Percentiles rank a stretch among this genome's conserved stretches.
These are phyloP conservation scores for Eilema sororculum DNA, from an alignment of 2,888 invertebrate species.

Conservation along the genomic window DNA sequence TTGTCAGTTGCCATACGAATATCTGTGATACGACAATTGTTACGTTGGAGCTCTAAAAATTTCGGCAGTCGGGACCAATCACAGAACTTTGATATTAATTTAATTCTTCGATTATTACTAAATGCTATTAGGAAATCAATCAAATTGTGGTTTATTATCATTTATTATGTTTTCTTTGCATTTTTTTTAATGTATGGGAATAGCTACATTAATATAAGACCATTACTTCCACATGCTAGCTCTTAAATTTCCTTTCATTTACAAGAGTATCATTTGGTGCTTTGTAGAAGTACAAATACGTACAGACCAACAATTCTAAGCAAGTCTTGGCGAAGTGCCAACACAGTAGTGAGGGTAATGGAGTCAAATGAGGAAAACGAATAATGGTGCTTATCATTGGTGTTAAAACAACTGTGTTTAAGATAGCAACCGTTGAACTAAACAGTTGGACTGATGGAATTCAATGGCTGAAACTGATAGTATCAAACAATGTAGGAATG, in stretches of 20 bases:
- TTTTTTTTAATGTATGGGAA: no score
- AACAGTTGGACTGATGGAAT: neutral
- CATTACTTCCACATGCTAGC: no score
- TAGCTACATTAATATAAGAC: no score
- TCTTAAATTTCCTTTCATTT: neutral
- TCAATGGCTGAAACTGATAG: neutral
- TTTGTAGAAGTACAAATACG: neutral
- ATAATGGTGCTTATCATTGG: neutral
- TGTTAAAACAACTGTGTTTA: constrained; percentile 1
- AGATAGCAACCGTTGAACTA: neutral
- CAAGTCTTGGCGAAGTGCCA: constrained; percentile 38
- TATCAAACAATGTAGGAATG: neutral
- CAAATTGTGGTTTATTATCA: no score
- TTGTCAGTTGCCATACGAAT: no score
- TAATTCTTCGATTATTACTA: no score
- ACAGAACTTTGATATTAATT: no score
- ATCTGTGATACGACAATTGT: no score
- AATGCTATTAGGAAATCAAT: no score
- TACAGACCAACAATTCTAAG: neutral
- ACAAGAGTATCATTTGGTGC: neutral
- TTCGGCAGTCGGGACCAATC: no score
- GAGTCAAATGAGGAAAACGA: constrained; percentile 28
- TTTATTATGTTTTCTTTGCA: no score
- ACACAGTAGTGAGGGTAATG: constrained; percentile 41
- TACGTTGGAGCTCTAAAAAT: no score